These are phyloP conservation scores for Catalaphyllia jardinei DNA, from an alignment of 64 coral and sea anemone genomes.

Conservation along the genomic window DNA sequence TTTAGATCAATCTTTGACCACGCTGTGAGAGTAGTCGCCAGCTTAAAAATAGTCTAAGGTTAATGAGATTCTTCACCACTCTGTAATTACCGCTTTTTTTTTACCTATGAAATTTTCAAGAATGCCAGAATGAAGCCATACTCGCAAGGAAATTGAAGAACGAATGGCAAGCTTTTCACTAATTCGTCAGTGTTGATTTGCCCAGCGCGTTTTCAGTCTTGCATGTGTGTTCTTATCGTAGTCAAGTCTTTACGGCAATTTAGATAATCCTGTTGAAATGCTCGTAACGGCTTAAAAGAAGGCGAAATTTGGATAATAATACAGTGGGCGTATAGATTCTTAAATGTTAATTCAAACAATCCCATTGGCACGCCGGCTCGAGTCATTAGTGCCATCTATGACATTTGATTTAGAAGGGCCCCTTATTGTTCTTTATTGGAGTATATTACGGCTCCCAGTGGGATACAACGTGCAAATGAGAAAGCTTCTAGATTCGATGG, in stretches of 20 bases:
- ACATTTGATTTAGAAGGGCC: slow-evolving; percentile 47
- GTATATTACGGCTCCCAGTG: slow-evolving; percentile 75
- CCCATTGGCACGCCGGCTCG: slow-evolving; percentile 56
- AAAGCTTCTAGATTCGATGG: slow-evolving; percentile 68
- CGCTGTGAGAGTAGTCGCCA: slow-evolving; percentile 6
- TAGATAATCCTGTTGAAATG: slow-evolving; percentile 48
- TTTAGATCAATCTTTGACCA: slow-evolving; percentile 17
- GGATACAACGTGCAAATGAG: slow-evolving; percentile 72
- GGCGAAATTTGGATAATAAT: slow-evolving; percentile 66
- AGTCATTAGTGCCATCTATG: slow-evolving; percentile 69
- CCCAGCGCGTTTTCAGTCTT: neutral
- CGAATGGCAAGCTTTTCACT: neutral
- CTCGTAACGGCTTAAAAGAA: slow-evolving; percentile 58
- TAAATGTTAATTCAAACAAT: slow-evolving; percentile 76
- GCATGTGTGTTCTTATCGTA: slow-evolving; percentile 18
- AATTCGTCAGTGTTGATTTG: slow-evolving; percentile 3
- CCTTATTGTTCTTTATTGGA: slow-evolving; percentile 64
- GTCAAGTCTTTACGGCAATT: slow-evolving; percentile 26
- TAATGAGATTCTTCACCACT: slow-evolving; percentile 43
- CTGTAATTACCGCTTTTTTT: slow-evolving; percentile 24
- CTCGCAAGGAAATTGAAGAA: neutral
- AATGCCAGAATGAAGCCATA: neutral
- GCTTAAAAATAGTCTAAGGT: slow-evolving; percentile 11
- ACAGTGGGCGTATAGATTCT: slow-evolving; percentile 66
- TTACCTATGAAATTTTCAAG: slow-evolving; percentile 6